Evolutionary conservation across 2,113 vertebrate species (phyloP), one percentile per base, ranked within the genome.

Genomic region (Gambusia holbrooki): DNA sequence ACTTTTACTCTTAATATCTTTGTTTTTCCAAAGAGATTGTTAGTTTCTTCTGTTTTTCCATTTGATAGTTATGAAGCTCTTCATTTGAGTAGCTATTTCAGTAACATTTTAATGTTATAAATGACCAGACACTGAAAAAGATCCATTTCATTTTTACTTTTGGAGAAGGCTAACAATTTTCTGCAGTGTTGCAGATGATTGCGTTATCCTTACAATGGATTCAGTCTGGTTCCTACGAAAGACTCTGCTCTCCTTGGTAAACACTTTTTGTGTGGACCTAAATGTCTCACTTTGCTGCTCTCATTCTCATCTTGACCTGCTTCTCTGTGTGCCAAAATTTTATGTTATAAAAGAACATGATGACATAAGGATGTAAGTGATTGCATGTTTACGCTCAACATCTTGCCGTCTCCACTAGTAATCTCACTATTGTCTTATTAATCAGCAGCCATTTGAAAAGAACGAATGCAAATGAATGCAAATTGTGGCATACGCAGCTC

Each of bases 271-370:
- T 32, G 58, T 28, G 30, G 27, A 28, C 9, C 15, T 70, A 63
- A 73, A 79, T 91, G 84, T 86, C 92, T 93, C 12, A 58, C 61
- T 72, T 58, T 35, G 27, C 27, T 37, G 8, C 61, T 70, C 10
- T 40, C 29, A 25, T 40, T 72, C 45, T 71, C 40, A 13, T 35
- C 8, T 33, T 19, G 3, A 27, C 62, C 29, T 65, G 30, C 62
- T 11, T 37, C 17, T 66, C 1, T 66, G 29, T 60, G 66, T 27
- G 51, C 65, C 64, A 14, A 48, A 15, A 78, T 66, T 40, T 32
- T 58, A 68, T 48, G 15, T 65, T 0, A 78, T 27, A 28, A 71
- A n/a, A 45, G 32, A 66, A 66, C 61, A 28, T 72, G 63, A 1
- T 62, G 30, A 7, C 2, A 27, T 29, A 40, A 60, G 15, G 27